A percentile compares a stretch with the other conserved stretches of the same genome.
These are phyloP conservation scores for Vulpes lagopus DNA, from an alignment of 2,113 vertebrate genomes.

Conservation along the genomic window DNA sequence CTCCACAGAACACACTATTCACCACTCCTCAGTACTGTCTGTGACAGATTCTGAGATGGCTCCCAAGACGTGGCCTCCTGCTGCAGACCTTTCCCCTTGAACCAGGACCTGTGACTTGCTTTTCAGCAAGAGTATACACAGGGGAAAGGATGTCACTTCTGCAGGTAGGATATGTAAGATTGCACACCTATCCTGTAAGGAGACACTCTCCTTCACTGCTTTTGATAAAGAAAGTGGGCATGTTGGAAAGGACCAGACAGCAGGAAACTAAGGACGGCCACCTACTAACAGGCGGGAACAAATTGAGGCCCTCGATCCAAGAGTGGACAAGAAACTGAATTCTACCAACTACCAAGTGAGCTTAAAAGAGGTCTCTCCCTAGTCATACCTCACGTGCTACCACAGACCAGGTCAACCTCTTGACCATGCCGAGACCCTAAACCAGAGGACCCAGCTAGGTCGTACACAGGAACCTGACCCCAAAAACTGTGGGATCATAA, in stretches of 20 bases:
- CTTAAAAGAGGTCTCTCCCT: background rate
- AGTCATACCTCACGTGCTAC: background rate
- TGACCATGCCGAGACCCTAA: background rate
- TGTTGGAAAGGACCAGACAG: background rate
- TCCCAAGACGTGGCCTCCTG: background rate
- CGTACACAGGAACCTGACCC: background rate
- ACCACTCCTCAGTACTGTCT: background rate
- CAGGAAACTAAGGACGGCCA: background rate
- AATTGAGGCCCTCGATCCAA: background rate
- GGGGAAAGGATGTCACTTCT: background rate
- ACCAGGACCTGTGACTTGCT: background rate
- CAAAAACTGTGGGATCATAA: background rate
- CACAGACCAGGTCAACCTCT: background rate
- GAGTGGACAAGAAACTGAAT: background rate
- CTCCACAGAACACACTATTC: background rate
- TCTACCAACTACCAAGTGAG: background rate
- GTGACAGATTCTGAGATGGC: background rate
- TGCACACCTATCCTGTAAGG: rapidly evolving
- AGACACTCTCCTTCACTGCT: background rate
- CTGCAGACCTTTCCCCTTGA: background rate
- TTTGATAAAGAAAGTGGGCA: background rate
- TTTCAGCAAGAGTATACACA: background rate
- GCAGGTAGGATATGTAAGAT: rapidly evolving
- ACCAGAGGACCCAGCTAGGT: background rate
- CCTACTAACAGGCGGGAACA: background rate